Conservation (phyloP, 1,140 invertebrate genomes). For the Contarinia nasturtii region DNA sequence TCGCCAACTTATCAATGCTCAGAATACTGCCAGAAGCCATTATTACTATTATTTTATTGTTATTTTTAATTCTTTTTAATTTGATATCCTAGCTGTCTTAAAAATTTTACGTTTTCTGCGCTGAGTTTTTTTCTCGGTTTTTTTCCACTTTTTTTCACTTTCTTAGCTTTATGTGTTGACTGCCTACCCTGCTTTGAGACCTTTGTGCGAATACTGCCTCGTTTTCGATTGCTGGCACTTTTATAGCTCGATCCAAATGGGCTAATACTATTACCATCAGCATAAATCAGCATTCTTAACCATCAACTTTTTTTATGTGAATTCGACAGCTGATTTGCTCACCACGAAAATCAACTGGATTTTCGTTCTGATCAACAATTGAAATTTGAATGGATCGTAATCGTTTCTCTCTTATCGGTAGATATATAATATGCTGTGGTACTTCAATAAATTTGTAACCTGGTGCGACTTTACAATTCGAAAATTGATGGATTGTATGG, state of each 20-base stretch:
- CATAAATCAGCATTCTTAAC: background rate
- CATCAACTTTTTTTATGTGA: conserved; percentile 1
- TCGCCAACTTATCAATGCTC: conserved; percentile 8
- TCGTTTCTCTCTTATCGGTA: conserved; percentile 10
- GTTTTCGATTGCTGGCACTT: too few relatives aligned
- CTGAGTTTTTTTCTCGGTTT: background rate
- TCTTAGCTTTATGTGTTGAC: too few relatives aligned
- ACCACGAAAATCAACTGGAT: conserved; percentile 11
- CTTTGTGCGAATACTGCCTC: background rate
- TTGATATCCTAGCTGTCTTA: conserved; percentile 8
- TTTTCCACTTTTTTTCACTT: background rate
- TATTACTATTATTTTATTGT: conserved; percentile 9
- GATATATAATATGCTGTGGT: conserved; percentile 16
- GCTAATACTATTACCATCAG: too few relatives aligned
- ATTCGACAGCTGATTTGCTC: conserved; percentile 11
- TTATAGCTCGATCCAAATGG: too few relatives aligned
- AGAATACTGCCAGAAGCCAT: conserved; percentile 7
- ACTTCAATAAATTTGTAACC: conserved; percentile 15
- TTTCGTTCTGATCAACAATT: conserved; percentile 12
- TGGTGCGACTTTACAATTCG: conserved; percentile 7
- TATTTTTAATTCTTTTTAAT: conserved; percentile 4
- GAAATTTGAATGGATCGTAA: conserved; percentile 9
- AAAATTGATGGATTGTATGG: conserved; percentile 18
- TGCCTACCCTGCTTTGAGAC: background rate
- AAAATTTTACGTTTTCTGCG: conserved; percentile 1